Conservation (phyloP, 2,888 invertebrate species). For the Catocala sponsa region DNA sequence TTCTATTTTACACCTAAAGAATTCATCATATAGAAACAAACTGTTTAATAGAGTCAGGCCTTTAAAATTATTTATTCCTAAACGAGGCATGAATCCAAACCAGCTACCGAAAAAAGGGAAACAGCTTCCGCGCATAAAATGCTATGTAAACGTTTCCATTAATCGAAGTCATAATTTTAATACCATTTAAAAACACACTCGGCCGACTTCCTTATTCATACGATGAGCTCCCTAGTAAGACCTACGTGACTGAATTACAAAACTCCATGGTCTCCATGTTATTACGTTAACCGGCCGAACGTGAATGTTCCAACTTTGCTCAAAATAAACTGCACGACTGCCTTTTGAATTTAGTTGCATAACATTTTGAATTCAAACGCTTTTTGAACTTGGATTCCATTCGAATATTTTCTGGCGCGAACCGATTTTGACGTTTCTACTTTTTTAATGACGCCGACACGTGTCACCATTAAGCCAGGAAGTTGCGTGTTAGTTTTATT, state of each 20-base stretch:
- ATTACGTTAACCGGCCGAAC: slow-evolving; percentile 54
- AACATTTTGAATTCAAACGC: slow-evolving; percentile 47
- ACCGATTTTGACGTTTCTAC: slow-evolving; percentile 53
- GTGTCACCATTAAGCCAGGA: slow-evolving; percentile 48
- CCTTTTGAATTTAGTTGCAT: slow-evolving; percentile 45
- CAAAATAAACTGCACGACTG: slow-evolving; percentile 29
- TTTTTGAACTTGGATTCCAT: slow-evolving; percentile 58
- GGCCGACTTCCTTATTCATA: slow-evolving; percentile 55
- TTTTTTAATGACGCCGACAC: slow-evolving; percentile 46
- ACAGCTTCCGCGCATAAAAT: slow-evolving; percentile 29
- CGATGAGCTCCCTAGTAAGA: slow-evolving; percentile 56
- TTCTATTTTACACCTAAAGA: too few species aligned
- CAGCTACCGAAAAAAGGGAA: slow-evolving; percentile 22
- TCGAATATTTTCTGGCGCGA: slow-evolving; percentile 54
- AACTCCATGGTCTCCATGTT: slow-evolving; percentile 47
- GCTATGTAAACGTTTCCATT: slow-evolving; percentile 48
- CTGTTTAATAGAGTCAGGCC: too few species aligned
- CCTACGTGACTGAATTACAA: slow-evolving; percentile 62
- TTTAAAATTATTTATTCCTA: too few species aligned
- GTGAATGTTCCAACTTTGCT: slow-evolving; percentile 47
- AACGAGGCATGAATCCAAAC: slow-evolving; percentile 2
- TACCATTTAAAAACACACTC: slow-evolving; percentile 53
- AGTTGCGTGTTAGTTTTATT: slow-evolving; percentile 55
- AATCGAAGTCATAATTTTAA: slow-evolving; percentile 52
- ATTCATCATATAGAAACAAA: too few species aligned